phyloP scores from a whole-genome alignment of 2,888 invertebrate species.

The Pherbina coryleti region DNA sequence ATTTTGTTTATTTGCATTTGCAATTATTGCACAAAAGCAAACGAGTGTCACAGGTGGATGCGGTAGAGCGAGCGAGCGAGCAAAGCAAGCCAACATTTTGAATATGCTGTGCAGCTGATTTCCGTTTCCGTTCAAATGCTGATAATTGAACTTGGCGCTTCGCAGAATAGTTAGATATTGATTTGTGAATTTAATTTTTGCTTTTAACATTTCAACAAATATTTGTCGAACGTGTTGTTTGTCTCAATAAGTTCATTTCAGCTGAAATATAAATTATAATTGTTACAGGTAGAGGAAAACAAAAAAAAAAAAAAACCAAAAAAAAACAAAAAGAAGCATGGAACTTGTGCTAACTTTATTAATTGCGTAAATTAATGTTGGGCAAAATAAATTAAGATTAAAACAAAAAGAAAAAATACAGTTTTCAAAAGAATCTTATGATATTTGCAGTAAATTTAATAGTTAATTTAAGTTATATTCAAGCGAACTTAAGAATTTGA shows the following conservation, averaged over 20 bases:
- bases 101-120: neutral
- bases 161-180: neutral
- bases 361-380: neutral
- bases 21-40: slow-evolving; percentile 10
- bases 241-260: neutral
- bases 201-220: neutral
- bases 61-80: no score
- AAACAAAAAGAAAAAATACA: neutral
- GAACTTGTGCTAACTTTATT: no score
- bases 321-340: no score
- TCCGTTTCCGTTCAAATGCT: neutral
- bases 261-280: no score
- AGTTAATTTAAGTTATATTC: neutral
- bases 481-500: neutral
- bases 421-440: neutral
- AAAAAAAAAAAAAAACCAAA: no score
- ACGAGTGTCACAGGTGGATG: neutral
- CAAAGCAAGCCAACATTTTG: neutral
- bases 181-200: neutral
- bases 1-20: slow-evolving; percentile 21
- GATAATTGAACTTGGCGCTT: neutral
- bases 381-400: neutral
- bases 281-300: no score
- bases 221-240: slow-evolving; percentile 24
- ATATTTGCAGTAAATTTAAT: neutral